Conservation (phyloP, 2,888 invertebrate species). For the Diaprepes abbreviatus region DNA sequence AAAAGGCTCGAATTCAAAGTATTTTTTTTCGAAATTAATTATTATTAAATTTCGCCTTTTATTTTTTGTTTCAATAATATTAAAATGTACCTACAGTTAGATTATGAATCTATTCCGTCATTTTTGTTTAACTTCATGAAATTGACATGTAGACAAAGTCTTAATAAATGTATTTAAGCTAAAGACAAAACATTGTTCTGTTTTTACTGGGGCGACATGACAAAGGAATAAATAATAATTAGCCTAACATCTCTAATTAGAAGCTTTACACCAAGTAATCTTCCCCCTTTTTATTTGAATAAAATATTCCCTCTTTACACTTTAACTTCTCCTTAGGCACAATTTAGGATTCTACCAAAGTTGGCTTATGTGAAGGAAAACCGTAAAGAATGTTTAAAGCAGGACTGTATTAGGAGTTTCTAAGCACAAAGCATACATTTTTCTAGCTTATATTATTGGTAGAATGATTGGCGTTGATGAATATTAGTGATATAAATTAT, state of each 20-base stretch:
- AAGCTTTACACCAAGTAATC: conserved; percentile 51
- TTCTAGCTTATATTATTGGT: no score
- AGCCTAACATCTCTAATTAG: conserved; percentile 61
- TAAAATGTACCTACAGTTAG: no score
- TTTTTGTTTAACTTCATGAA: no score
- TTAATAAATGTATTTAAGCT: conserved; percentile 6
- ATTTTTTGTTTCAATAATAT: no score
- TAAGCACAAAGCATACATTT: no score
- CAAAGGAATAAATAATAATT: conserved; percentile 62
- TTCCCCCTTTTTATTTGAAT: conserved; percentile 46
- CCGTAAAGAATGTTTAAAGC: conserved; percentile 17
- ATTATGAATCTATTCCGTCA: no score
- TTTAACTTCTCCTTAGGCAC: conserved; percentile 64
- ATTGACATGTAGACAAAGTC: no score
- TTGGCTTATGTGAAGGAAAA: conserved; percentile 40
- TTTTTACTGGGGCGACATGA: conserved; percentile 56
- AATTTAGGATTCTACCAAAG: conserved; percentile 61
- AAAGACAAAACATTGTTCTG: conserved; percentile 45
- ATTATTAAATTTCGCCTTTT: no score
- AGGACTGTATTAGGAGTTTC: conserved; percentile 7
- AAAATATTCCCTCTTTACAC: conserved; percentile 58
- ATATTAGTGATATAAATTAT: no score
- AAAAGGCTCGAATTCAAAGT: no score
- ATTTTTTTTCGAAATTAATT: no score
- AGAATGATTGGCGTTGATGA: not conserved